phyloP scores from a whole-genome alignment of 2,797 vertebrate genomes.

The Alca torda region DNA sequence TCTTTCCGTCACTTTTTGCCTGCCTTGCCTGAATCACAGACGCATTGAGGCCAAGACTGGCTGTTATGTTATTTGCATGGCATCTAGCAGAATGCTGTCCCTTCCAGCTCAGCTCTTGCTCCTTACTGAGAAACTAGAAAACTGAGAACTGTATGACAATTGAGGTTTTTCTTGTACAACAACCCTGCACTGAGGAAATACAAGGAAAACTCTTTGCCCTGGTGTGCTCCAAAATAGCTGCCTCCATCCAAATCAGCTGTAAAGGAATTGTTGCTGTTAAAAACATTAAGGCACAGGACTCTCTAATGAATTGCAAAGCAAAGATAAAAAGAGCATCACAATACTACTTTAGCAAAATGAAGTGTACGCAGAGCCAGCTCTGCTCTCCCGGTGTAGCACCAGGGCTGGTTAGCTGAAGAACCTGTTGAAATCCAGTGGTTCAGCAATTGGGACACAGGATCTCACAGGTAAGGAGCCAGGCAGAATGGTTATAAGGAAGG shows the following conservation, averaged over 20 bases:
- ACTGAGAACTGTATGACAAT: neutral
- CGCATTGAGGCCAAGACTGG: neutral
- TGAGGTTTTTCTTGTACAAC: neutral
- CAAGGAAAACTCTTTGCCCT: neutral
- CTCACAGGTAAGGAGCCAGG: neutral
- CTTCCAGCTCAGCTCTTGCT: neutral
- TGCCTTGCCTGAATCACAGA: neutral
- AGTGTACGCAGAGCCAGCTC: neutral
- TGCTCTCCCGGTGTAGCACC: neutral
- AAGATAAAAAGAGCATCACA: neutral
- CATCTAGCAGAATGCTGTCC: neutral
- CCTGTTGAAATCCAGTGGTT: neutral
- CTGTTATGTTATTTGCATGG: neutral
- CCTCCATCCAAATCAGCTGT: neutral
- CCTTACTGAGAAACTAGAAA: neutral
- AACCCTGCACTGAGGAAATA: neutral
- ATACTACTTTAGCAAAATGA: neutral
- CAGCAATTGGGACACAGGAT: neutral
- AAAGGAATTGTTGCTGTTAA: neutral
- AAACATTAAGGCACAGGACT: neutral
- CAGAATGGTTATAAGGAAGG: neutral
- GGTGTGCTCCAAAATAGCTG: neutral
- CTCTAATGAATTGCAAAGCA: neutral
- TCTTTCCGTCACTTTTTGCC: neutral
- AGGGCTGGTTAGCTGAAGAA: neutral